Evolutionary conservation across 2,797 vertebrate species (phyloP), one percentile per base, ranked within the genome.

Genomic region (Hoplostethus mediterraneus): DNA sequence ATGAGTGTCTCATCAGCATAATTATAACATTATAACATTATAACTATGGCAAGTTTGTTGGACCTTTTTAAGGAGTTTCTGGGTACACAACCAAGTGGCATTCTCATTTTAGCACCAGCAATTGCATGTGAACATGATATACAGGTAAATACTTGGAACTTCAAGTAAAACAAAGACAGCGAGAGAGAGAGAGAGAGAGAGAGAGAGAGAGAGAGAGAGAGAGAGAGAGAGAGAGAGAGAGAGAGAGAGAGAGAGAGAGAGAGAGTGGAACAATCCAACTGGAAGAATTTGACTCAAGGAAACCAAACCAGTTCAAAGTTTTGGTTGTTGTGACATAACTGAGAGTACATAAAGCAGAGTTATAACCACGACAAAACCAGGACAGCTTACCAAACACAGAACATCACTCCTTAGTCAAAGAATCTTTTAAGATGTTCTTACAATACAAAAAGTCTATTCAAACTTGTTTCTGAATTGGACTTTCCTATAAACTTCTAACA

Each of bases 221-320:
- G 21, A 21, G 21, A 21, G 21, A 21, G 21, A 21, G 21, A 21
- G 21, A 21, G 21, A 21, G 21, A 21, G 21, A 21, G 21, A 21
- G 21, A 21, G 21, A 21, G 5, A 62, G 28, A 59, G 13, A 0
- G 8, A 53, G 45, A 67, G 56, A 33, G 58, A 21, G n/a, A 2
- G 14, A 47, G 21, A 31, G 28, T 38, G 28, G 28, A 28, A 28
- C 2, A 17, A 71, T 47, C 28, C 1, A 30, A 49, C 71, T 12
- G 53, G 28, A 63, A 64, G 55, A 73, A 58, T 74, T 55, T 63
- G 12, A 75, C 71, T 75, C 28, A 67, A 73, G 58, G 31, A 81
- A 44, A 62, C 12, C 56, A 80, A 84, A 87, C 71, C 75, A 79
- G 83, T 83, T 36, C 6, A 75, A 67, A 60, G 57, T 17, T 16